Percentiles rank a stretch among this genome's conserved stretches.
Evolutionary conservation across 2,888 invertebrate species (phyloP).

Genomic region (Esperia sulphurella): DNA sequence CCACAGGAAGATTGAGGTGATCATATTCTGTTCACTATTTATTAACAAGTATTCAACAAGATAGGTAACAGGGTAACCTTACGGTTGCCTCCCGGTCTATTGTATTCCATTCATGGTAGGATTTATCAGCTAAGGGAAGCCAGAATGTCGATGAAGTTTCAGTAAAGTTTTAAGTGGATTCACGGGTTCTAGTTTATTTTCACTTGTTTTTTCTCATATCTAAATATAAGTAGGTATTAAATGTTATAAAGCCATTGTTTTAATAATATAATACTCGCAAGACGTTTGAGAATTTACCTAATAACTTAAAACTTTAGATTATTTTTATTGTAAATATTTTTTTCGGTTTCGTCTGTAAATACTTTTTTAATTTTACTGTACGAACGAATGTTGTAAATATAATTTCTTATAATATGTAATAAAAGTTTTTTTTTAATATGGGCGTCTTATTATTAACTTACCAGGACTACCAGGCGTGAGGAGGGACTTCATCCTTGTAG

Average conservation of each 20-base stretch:
- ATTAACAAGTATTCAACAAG: too few relatives aligned
- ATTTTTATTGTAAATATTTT: not conserved
- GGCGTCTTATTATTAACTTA: too few relatives aligned
- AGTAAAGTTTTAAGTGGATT: too few relatives aligned
- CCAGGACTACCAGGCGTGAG: too few relatives aligned
- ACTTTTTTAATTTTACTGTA: not conserved
- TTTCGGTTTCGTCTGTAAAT: not conserved
- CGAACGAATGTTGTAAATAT: not conserved
- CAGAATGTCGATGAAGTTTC: too few relatives aligned
- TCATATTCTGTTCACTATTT: too few relatives aligned
- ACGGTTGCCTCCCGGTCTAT: too few relatives aligned
- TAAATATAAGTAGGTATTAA: not conserved
- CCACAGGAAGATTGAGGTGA: too few relatives aligned
- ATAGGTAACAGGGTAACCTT: too few relatives aligned
- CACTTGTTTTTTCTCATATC: not conserved
- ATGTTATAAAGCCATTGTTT: not conserved
- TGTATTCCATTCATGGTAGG: too few relatives aligned
- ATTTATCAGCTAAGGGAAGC: too few relatives aligned
- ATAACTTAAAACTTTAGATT: not conserved
- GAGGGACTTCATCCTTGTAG: too few relatives aligned
- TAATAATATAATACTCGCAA: not conserved
- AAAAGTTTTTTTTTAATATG: slow-evolving; percentile 1
- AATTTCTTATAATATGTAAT: not conserved
- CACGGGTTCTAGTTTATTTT: not conserved
- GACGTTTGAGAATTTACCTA: not conserved